Evolutionary conservation across 1,140 invertebrate genomes (phyloP).

Genomic region (Drusus annulatus): DNA sequence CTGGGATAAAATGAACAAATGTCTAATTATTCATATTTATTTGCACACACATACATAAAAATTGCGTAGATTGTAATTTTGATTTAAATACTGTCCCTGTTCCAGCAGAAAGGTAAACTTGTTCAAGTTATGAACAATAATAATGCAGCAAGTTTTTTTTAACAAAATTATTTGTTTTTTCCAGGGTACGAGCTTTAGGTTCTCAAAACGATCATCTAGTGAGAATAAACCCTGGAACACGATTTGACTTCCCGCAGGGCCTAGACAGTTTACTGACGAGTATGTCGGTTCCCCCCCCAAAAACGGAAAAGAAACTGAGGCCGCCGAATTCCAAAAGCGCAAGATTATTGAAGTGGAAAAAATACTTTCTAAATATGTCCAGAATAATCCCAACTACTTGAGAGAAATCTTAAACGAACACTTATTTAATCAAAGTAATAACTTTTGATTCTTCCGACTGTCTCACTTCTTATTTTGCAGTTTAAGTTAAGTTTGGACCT

Average conservation of each 20-base stretch:
- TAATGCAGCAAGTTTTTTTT: not conserved
- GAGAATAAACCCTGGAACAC: constrained; percentile 48
- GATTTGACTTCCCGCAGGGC: constrained; percentile 48
- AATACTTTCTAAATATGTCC: constrained; percentile 36
- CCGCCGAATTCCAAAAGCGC: too few species aligned
- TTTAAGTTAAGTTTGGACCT: too few species aligned
- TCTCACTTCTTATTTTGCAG: too few species aligned
- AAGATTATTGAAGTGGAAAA: too few species aligned
- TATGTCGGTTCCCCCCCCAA: not conserved
- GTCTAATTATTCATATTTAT: too few species aligned
- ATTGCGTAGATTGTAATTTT: too few species aligned
- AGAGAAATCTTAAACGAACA: constrained; percentile 41
- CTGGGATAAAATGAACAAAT: too few species aligned
- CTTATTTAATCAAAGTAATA: not conserved
- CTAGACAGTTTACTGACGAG: constrained; percentile 32
- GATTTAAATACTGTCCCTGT: too few species aligned
- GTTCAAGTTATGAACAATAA: too few species aligned
- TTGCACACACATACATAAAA: too few species aligned
- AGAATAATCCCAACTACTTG: constrained; percentile 46
- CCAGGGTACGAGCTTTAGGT: constrained; percentile 45
- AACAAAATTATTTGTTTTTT: constrained; percentile 29
- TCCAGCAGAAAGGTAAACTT: too few species aligned
- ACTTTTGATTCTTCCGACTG: too few species aligned
- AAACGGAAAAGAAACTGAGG: not conserved
- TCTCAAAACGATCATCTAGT: constrained; percentile 36